Conservation (phyloP, 2,888 invertebrate genomes). For the Leucania comma region DNA sequence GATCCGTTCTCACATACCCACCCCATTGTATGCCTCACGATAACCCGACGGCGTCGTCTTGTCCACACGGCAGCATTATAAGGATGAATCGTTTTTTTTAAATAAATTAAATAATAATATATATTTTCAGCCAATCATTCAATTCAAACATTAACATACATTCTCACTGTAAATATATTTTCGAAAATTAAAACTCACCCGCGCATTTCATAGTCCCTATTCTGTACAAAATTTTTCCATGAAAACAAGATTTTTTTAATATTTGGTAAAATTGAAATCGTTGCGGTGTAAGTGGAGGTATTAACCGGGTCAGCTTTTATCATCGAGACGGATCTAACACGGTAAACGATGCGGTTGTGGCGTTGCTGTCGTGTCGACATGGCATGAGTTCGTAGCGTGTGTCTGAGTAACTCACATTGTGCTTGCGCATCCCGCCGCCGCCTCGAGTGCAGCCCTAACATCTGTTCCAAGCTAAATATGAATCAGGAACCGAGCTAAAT, state of each 20-base stretch:
- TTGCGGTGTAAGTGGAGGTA: slow-evolving; percentile 54
- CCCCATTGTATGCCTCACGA: slow-evolving; percentile 72
- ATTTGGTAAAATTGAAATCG: slow-evolving; percentile 45
- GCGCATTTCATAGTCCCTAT: slow-evolving; percentile 36
- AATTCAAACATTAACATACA: slow-evolving; percentile 33
- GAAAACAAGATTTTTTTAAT: slow-evolving; percentile 30
- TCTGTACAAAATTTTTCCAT: slow-evolving; percentile 32
- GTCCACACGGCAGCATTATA: slow-evolving; percentile 68
- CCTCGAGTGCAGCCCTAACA: slow-evolving; percentile 57
- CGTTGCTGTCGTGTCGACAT: slow-evolving; percentile 73
- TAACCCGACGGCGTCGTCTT: slow-evolving; percentile 77
- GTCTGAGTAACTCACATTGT: slow-evolving; percentile 48
- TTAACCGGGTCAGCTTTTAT: slow-evolving; percentile 43
- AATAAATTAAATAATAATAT: slow-evolving; percentile 13
- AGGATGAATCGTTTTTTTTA: slow-evolving; percentile 24
- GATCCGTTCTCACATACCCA: slow-evolving; percentile 70
- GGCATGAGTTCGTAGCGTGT: slow-evolving; percentile 60
- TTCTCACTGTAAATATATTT: slow-evolving; percentile 60
- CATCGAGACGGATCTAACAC: slow-evolving; percentile 53
- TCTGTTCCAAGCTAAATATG: slow-evolving; percentile 40
- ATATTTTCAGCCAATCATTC: slow-evolving; percentile 30
- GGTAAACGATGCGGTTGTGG: slow-evolving; percentile 55
- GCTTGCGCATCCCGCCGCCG: slow-evolving; percentile 49
- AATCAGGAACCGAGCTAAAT: slow-evolving; percentile 39
- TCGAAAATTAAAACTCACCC: slow-evolving; percentile 45